phyloP scores from a whole-genome alignment of 2,888 invertebrate species.

The Osmoderma eremita region DNA sequence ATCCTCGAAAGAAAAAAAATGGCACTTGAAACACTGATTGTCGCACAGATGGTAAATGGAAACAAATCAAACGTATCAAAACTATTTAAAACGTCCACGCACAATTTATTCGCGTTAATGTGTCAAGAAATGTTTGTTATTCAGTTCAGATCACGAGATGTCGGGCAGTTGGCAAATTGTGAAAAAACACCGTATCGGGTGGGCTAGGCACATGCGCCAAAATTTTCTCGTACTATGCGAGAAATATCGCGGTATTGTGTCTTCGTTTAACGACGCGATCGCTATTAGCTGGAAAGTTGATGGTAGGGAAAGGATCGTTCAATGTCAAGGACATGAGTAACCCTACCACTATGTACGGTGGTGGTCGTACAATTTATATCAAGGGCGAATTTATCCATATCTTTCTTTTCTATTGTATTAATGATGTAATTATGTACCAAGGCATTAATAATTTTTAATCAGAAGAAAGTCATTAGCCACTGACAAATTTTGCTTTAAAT shows the following conservation, averaged over 20 bases:
- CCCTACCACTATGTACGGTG: constrained; percentile 5
- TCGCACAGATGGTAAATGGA: not conserved
- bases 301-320: constrained; percentile 17
- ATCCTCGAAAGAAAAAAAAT: constrained; percentile 5
- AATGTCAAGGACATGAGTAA: constrained; percentile 5
- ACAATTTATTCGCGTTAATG: constrained; percentile 10
- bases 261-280: constrained; percentile 4
- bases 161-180: constrained; percentile 22
- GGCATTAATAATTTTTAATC: too few species aligned
- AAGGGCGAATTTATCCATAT: not conserved
- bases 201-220: constrained; percentile 30
- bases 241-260: constrained; percentile 15
- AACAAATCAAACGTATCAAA: constrained; percentile 6
- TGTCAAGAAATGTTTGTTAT: constrained; percentile 23
- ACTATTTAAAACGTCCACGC: constrained; percentile 1
- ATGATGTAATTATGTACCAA: too few species aligned
- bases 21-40: constrained; percentile 1
- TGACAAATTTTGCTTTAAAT: too few species aligned
- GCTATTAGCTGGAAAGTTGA: not conserved
- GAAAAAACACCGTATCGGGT: constrained; percentile 21
- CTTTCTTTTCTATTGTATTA: not conserved
- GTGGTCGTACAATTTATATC: not conserved
- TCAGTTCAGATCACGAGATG: constrained; percentile 20
- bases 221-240: not conserved
- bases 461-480: too few species aligned